Evolutionary conservation across 2,113 vertebrate genomes (phyloP), one percentile per base, ranked within the genome.

Genomic region (Prunella himalayana): DNA sequence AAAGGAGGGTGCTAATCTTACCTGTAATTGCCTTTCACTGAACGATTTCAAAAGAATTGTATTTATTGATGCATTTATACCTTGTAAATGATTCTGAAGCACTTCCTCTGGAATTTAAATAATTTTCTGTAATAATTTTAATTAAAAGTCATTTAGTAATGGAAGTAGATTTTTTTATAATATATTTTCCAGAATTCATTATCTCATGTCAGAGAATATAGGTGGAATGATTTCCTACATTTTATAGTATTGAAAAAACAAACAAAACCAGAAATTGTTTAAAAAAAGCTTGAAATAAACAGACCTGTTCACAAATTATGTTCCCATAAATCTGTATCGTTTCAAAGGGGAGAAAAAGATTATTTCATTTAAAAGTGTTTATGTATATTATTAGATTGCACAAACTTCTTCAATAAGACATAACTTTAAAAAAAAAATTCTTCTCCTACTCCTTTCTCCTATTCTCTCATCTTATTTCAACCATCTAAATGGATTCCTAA

Each of bases 221-320:
- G 10, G 6, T 49, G 16, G 19, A 78, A 72, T 7, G 30, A 19
- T 70, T 45, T 61, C 28, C 11, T 57, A 25, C 2, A 51, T 79
- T 88, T 81, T 54, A 33, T 30, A 49, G 0, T 30, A 44, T 17
- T 56, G 28, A 54, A 79, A 95, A 60, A 13, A 61, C 13, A 76
- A 76, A 33, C 0, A 91, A 68, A 70, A 39, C 1, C 14, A 79
- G 7, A 54, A 78, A 75, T 54, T 1, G 3, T 57, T 15, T 13
- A 15, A 64, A 84, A 44, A 1, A 4, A 15, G 4, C 11, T 44
- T 0, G 0, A 44, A 50, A 39, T 18, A 20, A 50, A 9, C 10
- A 42, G 15, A 24, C 19, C 9, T 24, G 5, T 47, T 63, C 30
- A 59, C 9, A 88, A 11, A 63, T 24, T 66, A 0, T 24, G 3